Evolutionary conservation across 2,113 vertebrate genomes (phyloP), one percentile per base, ranked within the genome.

Genomic region (Nycticebus coucang): DNA sequence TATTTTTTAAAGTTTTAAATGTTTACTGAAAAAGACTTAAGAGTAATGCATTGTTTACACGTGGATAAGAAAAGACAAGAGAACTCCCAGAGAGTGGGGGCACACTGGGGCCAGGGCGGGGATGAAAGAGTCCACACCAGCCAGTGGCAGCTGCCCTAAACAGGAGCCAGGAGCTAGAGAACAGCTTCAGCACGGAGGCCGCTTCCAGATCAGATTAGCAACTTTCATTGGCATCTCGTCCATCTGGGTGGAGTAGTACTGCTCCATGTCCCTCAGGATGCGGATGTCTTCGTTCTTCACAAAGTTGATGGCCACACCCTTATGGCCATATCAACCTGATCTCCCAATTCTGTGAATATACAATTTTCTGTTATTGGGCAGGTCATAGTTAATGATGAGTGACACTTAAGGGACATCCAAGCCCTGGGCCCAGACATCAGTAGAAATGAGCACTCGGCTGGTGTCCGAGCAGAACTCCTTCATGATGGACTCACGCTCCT

Each of bases 161-260:
- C 3, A 12, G 4, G 37, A 50, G 45, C 45, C 45, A 50, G 45
- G 45, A 50, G 10, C 45, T 50, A 8, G 45, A 50, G 45, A 50
- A 50, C 7, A 7, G 22, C 26, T 0, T 0, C 35, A 17, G 28
- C 0, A 2, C 0, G 0, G 33, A 82, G 9, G 0, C 10, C 5
- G 0, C 69, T 22, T 60, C 97, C 45, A 50, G 8, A 50, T 50
- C 45, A 50, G 45, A 9, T 50, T 8, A 9, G 45, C 45, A 50
- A 50, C 99, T 0, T 99, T 99, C 99, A 99, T 99, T 83, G 99
- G 99, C 99, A 99, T 99, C 98, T 99, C 99, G 0, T 99, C 99
- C 0, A 99, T 99, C 98, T 99, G 99, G 7, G 99, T 99, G 50
- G 99, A 99, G 95, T 99, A 99, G 98, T 99, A 99, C 98, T 99